A percentile compares a stretch with the other conserved stretches of the same genome.
These are phyloP conservation scores for Dipodomys merriami DNA, from an alignment of 2,113 vertebrate species.

Conservation along the genomic window DNA sequence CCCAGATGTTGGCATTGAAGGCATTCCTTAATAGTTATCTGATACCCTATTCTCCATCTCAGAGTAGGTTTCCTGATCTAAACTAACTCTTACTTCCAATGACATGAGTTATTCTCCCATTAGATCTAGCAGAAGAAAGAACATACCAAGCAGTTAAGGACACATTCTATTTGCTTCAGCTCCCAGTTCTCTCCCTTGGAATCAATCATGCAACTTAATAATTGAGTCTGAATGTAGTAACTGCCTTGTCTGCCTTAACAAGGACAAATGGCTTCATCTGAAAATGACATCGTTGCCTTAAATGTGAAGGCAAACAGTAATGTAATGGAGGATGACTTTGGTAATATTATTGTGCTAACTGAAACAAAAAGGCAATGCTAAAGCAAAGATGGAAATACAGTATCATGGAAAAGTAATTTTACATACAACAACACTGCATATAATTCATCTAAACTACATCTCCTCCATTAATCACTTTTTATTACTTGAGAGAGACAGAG, in stretches of 20 bases:
- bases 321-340: constrained; percentile 54
- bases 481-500: neutral
- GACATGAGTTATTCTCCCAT: neutral
- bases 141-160: neutral
- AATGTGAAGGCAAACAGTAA: constrained; percentile 54
- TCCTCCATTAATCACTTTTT: constrained; percentile 54
- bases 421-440: constrained; percentile 33
- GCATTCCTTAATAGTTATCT: neutral
- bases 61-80: neutral
- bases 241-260: constrained; percentile 65
- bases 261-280: constrained; percentile 61
- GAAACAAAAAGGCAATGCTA: constrained; percentile 62
- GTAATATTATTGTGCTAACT: constrained; percentile 62
- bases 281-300: constrained; percentile 51
- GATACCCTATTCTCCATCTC: neutral
- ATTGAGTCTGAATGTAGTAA: constrained; percentile 57
- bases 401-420: constrained; percentile 35
- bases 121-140: constrained; percentile 36
- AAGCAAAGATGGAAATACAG: constrained; percentile 48
- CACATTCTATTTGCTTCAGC: constrained; percentile 21
- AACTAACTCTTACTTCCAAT: neutral
- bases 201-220: constrained; percentile 57
- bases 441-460: constrained; percentile 52
- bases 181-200: constrained; percentile 39
- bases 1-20: neutral